phyloP scores from a whole-genome alignment of 2,797 vertebrate species.

The Xenops minutus region DNA sequence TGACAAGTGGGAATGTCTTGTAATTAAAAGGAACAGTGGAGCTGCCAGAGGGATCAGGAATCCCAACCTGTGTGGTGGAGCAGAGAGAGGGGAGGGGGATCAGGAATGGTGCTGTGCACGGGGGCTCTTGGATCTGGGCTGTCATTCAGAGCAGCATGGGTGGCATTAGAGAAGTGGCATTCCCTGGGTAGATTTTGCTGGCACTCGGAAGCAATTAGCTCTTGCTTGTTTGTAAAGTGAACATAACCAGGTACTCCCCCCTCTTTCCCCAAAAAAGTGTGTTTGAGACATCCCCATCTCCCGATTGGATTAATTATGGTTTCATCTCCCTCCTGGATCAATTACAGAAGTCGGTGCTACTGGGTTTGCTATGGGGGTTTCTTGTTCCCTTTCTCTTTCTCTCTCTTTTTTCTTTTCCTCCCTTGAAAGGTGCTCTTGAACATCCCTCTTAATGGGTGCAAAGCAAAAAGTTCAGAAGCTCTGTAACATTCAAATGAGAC shows the following conservation, averaged over 20 bases:
- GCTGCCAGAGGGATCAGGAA: constrained; percentile 13
- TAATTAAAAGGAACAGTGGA: not conserved
- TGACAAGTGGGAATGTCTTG: not conserved
- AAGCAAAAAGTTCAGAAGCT: not conserved
- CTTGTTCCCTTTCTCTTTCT: not conserved
- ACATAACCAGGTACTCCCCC: constrained; percentile 55
- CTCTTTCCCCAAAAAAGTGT: not conserved
- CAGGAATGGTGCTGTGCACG: constrained; percentile 17
- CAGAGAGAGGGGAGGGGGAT: not conserved
- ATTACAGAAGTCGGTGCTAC: constrained; percentile 50
- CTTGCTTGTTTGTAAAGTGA: constrained; percentile 72
- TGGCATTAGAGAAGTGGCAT: constrained; percentile 69
- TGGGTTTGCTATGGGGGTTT: constrained; percentile 26
- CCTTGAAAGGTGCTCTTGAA: not conserved
- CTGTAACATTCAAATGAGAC: not conserved
- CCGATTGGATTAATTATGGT: constrained; percentile 71
- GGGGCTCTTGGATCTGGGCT: constrained; percentile 71
- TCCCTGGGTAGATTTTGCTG: constrained; percentile 59
- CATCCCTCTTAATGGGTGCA: not conserved
- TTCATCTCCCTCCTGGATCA: constrained; percentile 31
- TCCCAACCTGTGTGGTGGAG: constrained; percentile 26
- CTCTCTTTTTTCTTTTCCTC: not conserved
- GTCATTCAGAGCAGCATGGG: constrained; percentile 22
- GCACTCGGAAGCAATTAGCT: constrained; percentile 73
- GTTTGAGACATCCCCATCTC: constrained; percentile 52